A percentile compares a stretch with the other conserved stretches of the same genome.
Conservation (phyloP, 2,113 vertebrate genomes). For the Butorides virescens region DNA sequence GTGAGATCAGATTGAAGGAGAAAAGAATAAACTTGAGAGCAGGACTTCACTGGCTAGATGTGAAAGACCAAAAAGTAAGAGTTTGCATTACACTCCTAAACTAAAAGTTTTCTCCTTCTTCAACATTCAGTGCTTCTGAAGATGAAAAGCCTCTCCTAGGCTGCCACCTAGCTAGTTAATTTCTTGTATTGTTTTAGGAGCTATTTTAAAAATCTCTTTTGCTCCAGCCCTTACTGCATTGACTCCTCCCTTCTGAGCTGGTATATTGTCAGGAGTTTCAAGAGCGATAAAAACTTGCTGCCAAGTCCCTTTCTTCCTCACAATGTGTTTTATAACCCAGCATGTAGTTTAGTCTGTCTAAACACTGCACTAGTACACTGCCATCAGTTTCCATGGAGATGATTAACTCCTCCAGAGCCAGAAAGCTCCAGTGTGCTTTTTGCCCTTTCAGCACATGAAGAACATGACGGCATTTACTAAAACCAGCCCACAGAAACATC, state of each 20-base stretch:
- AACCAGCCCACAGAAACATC: background rate
- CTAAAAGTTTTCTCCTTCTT: background rate
- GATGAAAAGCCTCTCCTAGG: conserved; percentile 36
- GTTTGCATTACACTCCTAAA: background rate
- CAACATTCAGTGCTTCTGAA: background rate
- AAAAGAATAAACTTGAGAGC: background rate
- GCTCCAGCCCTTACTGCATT: background rate
- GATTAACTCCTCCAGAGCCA: conserved; percentile 70
- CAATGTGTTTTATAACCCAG: conserved; percentile 68
- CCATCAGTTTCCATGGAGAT: conserved; percentile 75
- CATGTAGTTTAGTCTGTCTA: conserved; percentile 71
- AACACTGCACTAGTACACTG: conserved; percentile 68
- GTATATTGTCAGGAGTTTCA: conserved; percentile 62
- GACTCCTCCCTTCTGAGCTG: conserved; percentile 53
- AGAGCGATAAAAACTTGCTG: conserved; percentile 61
- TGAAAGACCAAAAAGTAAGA: background rate
- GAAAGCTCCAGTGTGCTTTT: background rate
- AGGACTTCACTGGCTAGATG: background rate
- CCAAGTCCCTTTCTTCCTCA: conserved; percentile 66
- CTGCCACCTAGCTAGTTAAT: conserved; percentile 57
- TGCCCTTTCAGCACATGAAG: background rate
- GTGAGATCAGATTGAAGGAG: background rate
- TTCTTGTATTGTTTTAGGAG: conserved; percentile 13
- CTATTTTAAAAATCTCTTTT: conserved; percentile 37
- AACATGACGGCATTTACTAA: background rate